phyloP scores from a whole-genome alignment of 2,113 vertebrate genomes.

The Myotis davidii region DNA sequence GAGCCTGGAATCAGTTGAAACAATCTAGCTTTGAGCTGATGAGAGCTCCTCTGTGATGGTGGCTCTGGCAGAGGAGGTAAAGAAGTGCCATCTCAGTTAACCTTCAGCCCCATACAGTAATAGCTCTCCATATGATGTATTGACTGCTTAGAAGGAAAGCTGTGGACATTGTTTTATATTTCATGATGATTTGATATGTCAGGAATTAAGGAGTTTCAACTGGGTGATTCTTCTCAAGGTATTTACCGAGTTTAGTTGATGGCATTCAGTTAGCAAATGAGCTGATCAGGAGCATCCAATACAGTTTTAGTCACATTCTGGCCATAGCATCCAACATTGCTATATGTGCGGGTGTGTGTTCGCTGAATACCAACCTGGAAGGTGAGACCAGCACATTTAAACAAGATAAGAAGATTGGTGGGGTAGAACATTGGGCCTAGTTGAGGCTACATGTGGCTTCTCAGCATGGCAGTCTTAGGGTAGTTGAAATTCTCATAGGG shows the following conservation, averaged over 20 bases:
- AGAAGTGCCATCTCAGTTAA: constrained; percentile 3
- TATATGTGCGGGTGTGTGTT: too few relatives aligned
- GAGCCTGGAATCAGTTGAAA: neutral
- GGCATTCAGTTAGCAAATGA: neutral
- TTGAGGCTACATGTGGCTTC: neutral
- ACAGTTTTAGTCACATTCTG: neutral
- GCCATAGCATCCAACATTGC: too few relatives aligned
- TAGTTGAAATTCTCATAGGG: neutral
- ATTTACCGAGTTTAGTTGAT: neutral
- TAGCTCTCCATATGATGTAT: neutral
- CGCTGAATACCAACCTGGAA: too few relatives aligned
- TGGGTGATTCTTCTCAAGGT: neutral
- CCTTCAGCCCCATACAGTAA: neutral
- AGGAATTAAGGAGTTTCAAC: neutral
- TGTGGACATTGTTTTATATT: neutral
- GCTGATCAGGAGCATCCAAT: neutral
- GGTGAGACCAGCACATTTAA: too few relatives aligned
- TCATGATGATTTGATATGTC: neutral
- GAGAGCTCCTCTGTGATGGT: neutral
- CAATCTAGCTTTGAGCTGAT: neutral
- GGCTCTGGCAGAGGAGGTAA: neutral
- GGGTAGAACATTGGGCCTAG: neutral
- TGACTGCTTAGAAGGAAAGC: neutral
- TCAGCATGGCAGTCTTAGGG: neutral
- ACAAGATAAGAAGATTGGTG: neutral